A percentile compares a stretch with the other conserved stretches of the same genome.
These are phyloP conservation scores for Gopherus evgoodei DNA, from an alignment of 2,113 vertebrate species.

Conservation along the genomic window DNA sequence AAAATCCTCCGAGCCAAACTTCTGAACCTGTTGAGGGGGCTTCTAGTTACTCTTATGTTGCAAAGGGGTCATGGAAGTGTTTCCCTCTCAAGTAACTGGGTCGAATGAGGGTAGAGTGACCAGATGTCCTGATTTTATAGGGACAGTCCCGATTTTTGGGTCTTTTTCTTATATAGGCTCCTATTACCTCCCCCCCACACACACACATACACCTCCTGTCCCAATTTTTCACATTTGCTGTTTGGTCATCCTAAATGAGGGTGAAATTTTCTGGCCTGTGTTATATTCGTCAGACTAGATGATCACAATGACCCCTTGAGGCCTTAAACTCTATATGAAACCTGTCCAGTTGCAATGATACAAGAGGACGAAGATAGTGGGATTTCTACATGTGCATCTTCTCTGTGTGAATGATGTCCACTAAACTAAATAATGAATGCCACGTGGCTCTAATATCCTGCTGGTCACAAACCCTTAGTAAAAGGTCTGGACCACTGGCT, in stretches of 20 bases:
- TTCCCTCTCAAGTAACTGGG: fast-evolving
- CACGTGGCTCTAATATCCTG: background rate
- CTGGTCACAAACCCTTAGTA: background rate
- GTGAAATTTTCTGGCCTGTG: background rate
- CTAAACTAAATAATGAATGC: background rate
- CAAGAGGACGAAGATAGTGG: background rate
- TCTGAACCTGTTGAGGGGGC: background rate
- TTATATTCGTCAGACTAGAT: fast-evolving
- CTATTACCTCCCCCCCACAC: too few species aligned
- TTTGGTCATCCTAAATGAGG: background rate
- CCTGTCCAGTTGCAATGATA: background rate
- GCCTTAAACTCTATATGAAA: background rate
- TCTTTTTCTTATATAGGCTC: too few species aligned
- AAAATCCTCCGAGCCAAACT: background rate
- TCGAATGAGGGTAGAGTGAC: background rate
- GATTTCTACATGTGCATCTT: background rate
- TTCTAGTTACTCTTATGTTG: background rate
- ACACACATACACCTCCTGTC: too few species aligned
- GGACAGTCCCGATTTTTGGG: too few species aligned
- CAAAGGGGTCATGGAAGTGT: fast-evolving
- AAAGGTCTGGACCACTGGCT: background rate
- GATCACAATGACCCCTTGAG: background rate
- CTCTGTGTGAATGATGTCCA: background rate
- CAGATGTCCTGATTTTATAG: too few species aligned
- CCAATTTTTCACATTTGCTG: too few species aligned